These are phyloP conservation scores for Cercopithecus mona DNA, from an alignment of 2,113 vertebrate species.

Conservation along the genomic window DNA sequence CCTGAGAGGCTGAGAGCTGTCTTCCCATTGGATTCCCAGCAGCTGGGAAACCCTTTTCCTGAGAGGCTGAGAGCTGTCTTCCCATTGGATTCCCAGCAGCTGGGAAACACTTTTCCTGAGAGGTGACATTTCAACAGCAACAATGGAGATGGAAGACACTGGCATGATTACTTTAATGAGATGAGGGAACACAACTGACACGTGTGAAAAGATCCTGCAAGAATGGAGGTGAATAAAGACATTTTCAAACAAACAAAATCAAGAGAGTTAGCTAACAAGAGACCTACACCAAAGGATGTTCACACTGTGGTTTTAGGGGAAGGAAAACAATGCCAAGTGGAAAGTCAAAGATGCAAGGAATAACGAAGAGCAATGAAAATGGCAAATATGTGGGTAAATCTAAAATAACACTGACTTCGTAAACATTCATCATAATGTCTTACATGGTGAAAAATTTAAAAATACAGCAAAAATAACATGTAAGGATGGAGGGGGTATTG, in stretches of 20 bases:
- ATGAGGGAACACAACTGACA: not conserved
- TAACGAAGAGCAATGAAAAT: not conserved
- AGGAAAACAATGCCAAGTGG: not conserved
- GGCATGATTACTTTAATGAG: not conserved
- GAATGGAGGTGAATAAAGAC: not conserved
- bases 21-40: no score
- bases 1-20: no score
- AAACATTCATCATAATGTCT: not conserved
- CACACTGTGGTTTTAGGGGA: not conserved
- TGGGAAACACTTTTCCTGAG: not conserved
- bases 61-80: not conserved
- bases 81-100: fast-evolving
- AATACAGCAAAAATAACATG: not conserved
- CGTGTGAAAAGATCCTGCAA: not conserved
- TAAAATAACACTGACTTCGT: not conserved
- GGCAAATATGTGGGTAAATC: not conserved
- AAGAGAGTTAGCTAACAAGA: no score
- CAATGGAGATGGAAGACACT: not conserved
- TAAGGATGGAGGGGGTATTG: not conserved
- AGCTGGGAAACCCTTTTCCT: no score
- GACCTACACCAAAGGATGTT: not conserved
- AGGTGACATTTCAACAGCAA: not conserved
- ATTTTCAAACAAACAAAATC: not conserved
- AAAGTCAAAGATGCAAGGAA: not conserved
- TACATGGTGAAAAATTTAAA: not conserved